These are phyloP conservation scores for Bombylius major DNA, from an alignment of 2,888 invertebrate species.

Conservation along the genomic window DNA sequence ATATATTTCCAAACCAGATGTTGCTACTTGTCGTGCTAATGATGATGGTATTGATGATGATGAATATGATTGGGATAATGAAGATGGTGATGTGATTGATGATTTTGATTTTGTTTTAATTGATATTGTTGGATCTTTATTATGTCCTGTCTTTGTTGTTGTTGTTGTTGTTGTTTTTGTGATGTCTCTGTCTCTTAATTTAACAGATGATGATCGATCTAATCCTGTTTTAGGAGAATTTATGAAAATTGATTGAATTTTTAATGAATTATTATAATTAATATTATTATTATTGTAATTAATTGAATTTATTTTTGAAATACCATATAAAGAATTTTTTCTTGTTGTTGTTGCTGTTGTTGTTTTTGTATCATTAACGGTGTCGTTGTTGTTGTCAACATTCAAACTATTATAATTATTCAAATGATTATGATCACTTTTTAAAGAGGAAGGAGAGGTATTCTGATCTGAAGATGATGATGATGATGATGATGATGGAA, in stretches of 20 bases:
- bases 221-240: not conserved
- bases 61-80: slow-evolving; percentile 22
- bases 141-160: slow-evolving; percentile 11
- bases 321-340: not conserved
- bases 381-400: not conserved
- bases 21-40: slow-evolving; percentile 41
- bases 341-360: too few relatives aligned
- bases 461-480: too few relatives aligned
- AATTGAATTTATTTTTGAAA: not conserved
- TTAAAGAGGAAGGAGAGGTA: too few relatives aligned
- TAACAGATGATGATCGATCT: not conserved
- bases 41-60: slow-evolving; percentile 36
- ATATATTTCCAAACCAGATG: slow-evolving; percentile 54
- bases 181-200: not conserved
- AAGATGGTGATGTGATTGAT: not conserved
- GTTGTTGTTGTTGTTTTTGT: slow-evolving; percentile 8
- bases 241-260: not conserved
- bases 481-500: too few relatives aligned
- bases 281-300: not conserved
- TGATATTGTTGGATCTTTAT: slow-evolving; percentile 15
- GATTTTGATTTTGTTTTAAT: slow-evolving; percentile 9
- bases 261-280: not conserved
- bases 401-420: too few relatives aligned
- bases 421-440: too few relatives aligned
- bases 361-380: too few relatives aligned